Conservation (phyloP, 2,113 vertebrate species). For the Lucifuga dentata region DNA sequence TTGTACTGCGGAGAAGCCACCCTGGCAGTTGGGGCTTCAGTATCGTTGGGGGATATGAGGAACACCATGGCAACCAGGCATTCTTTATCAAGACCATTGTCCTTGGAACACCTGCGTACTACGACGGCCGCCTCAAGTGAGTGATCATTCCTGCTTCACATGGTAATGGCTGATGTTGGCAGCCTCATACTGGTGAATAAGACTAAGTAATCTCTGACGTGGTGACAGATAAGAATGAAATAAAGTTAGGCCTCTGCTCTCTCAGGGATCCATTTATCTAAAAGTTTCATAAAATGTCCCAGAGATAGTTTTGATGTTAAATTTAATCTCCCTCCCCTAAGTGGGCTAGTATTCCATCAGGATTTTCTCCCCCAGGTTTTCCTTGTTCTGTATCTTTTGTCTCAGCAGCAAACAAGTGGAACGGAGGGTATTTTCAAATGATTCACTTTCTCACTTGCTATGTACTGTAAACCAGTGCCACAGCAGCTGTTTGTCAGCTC, state of each 20-base stretch:
- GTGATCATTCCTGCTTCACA: constrained; percentile 51
- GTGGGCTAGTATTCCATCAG: background rate
- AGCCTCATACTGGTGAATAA: background rate
- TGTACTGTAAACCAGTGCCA: too few relatives aligned
- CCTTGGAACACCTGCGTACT: constrained; percentile 96
- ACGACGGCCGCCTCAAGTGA: constrained; percentile 97
- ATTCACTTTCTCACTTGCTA: too few relatives aligned
- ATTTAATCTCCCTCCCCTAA: background rate
- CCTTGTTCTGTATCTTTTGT: too few relatives aligned
- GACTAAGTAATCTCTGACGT: constrained; percentile 14
- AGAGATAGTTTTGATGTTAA: background rate
- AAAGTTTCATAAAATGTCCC: too few relatives aligned
- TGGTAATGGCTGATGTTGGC: constrained; percentile 15
- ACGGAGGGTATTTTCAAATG: too few relatives aligned
- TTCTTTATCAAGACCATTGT: constrained; percentile 99
- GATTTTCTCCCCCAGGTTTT: too few relatives aligned
- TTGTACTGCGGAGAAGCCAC: constrained; percentile 92
- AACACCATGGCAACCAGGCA: constrained; percentile 96
- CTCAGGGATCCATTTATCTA: too few relatives aligned
- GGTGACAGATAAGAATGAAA: constrained; percentile 6
- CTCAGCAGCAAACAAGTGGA: too few relatives aligned
- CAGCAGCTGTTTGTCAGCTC: too few relatives aligned
- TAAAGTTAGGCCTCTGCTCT: background rate
- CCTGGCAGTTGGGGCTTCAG: constrained; percentile 98
- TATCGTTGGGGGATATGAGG: constrained; percentile 97